Conservation (phyloP, 2,888 invertebrate genomes). For the Torymus tubicola region DNA sequence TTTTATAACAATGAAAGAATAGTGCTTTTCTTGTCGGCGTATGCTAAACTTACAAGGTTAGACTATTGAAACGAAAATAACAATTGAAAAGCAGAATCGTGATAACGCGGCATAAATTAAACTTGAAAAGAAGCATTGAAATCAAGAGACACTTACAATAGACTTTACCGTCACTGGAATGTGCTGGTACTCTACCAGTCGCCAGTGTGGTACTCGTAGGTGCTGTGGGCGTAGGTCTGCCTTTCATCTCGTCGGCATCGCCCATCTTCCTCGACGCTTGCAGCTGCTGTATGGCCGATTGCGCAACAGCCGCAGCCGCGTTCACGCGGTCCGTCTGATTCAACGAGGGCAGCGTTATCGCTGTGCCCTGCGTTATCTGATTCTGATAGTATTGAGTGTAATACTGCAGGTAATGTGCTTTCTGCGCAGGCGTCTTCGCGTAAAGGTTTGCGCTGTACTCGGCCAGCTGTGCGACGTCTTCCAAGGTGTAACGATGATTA, state of each 20-base stretch:
- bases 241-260: constrained; percentile 73
- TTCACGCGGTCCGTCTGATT: constrained; percentile 86
- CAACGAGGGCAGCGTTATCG: constrained; percentile 78
- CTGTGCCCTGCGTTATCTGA: constrained; percentile 80
- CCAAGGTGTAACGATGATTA: constrained; percentile 78
- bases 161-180: constrained; percentile 81
- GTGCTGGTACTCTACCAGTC: constrained; percentile 71
- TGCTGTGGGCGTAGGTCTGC: constrained; percentile 73
- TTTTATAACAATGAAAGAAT: too few relatives aligned
- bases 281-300: constrained; percentile 87
- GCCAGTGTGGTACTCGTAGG: constrained; percentile 75
- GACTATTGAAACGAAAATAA: too few relatives aligned
- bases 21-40: too few relatives aligned
- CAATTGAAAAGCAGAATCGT: too few relatives aligned
- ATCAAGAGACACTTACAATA: constrained; percentile 77
- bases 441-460: constrained; percentile 87
- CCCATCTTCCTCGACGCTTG: constrained; percentile 76
- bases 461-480: constrained; percentile 85
- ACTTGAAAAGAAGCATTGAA: too few relatives aligned
- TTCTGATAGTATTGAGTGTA: constrained; percentile 85
- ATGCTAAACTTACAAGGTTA: too few relatives aligned
- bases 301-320: constrained; percentile 92
- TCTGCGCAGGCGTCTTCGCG: constrained; percentile 84
- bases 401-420: constrained; percentile 82
- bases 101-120: too few relatives aligned